Conservation (phyloP, 2,113 vertebrate species). For the Sisor rabdophorus region DNA sequence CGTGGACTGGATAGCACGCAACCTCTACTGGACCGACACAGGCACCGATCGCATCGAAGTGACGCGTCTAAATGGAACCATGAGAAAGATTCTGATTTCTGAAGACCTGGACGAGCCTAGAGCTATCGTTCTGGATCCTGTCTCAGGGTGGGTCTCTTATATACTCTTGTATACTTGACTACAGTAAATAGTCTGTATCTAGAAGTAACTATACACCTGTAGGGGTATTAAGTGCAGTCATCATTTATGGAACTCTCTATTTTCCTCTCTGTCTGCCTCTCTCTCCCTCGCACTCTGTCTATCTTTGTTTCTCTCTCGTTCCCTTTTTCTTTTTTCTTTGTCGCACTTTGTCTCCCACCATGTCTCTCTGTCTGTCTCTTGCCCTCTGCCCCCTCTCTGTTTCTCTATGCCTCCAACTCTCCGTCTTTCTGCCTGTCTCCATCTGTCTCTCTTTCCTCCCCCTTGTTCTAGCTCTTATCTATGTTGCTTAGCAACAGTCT, state of each 20-base stretch:
- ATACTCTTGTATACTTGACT: neutral
- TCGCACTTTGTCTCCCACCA: no score
- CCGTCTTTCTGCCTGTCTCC: neutral
- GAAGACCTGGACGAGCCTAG: conserved; percentile 93
- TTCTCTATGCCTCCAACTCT: conserved; percentile 3
- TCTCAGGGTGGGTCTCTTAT: conserved; percentile 76
- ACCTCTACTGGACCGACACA: conserved; percentile 97
- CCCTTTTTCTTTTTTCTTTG: no score
- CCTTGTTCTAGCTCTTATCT: neutral
- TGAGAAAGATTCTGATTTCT: conserved; percentile 94
- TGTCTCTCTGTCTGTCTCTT: no score
- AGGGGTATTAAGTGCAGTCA: conserved; percentile 17
- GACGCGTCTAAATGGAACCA: conserved; percentile 90
- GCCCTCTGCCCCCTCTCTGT: no score
- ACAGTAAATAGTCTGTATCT: neutral
- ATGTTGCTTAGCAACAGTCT: conserved; percentile 33
- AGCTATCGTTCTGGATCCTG: conserved; percentile 91
- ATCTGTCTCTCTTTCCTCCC: neutral
- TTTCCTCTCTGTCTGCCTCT: neutral
- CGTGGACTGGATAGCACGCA: conserved; percentile 92
- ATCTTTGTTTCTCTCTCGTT: no score
- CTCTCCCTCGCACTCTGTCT: neutral
- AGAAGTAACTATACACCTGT: neutral
- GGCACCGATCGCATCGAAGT: conserved; percentile 96
- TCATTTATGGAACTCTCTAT: conserved; percentile 16